Base-by-base conservation (phyloP, 1,140 invertebrate species). In the Leucophenga varia region DNA sequence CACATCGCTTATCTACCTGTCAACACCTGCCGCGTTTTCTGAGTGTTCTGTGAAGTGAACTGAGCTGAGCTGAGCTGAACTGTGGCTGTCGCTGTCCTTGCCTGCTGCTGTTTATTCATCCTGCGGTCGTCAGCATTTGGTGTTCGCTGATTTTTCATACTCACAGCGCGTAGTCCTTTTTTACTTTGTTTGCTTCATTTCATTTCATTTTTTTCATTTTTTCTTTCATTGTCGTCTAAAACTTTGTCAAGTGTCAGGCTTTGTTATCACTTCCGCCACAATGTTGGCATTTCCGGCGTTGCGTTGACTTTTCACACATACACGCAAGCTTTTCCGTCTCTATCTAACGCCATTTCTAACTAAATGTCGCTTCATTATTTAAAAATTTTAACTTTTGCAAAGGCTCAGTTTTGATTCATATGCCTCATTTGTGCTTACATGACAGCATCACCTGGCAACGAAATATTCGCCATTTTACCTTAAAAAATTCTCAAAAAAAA, bases 181-280 rank as follows among this genome's bases (percentile, higher is more conserved):
- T 25, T 25, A 10, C 22, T 25, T 6, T 10, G 22, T 25, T 25
- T 25, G 22, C 22, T 25, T 25, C 10, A 10, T 5, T 25, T 10
- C 22, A 6, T 25, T 37, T 34, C 6, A 28, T 16, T 16, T 14
- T 31, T 13, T 12, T 39, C 22, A 39, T 35, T 43, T 55, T 64
- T 53, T 67, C 46, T 25, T 46, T 36, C 42, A 48, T 16, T 50
- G 22, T 19, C 44, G 50, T 47, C 52, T 43, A 55, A 55, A 59
- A 64, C 64, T 68, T 68, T 68, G 64, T 64, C 64, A 68, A 69
- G 60, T 68, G 64, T 68, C 64, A 69, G 64, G 64, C 61, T 68
- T 68, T 68, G 60, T 68, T 69, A 68, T 69, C 64, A 58, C 48
- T 69, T 69, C 57, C 64, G 58, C 48, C 55, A 54, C 49, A 43